A percentile compares a stretch with the other conserved stretches of the same genome.
These are phyloP conservation scores for Callinectes sapidus DNA, from an alignment of 2,888 invertebrate genomes.

Conservation along the genomic window DNA sequence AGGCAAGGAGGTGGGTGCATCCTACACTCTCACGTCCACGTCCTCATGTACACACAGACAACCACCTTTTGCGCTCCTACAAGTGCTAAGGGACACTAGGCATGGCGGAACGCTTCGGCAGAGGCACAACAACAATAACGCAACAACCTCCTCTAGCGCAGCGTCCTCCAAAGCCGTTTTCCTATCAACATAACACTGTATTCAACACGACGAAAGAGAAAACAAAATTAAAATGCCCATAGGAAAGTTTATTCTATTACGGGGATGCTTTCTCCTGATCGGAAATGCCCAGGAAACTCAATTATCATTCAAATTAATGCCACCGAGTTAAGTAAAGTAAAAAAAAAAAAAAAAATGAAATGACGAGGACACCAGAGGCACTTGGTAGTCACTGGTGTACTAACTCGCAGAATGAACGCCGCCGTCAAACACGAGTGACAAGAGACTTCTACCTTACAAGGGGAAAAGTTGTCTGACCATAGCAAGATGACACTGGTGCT, in stretches of 20 bases:
- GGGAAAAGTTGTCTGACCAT: neutral
- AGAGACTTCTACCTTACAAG: neutral
- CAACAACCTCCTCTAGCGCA: neutral
- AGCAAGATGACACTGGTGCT: neutral
- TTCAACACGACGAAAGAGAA: neutral
- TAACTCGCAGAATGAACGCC: neutral
- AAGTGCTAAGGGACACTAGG: neutral
- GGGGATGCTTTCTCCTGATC: neutral
- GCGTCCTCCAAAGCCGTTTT: slow-evolving; percentile 7
- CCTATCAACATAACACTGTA: neutral
- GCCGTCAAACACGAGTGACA: neutral
- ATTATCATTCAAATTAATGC: neutral
- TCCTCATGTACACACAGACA: neutral
- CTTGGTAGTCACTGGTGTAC: neutral
- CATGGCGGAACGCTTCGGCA: neutral
- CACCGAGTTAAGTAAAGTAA: neutral
- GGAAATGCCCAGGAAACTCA: slow-evolving; percentile 1
- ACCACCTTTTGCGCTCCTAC: neutral
- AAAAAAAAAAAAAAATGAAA: neutral
- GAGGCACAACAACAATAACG: neutral
- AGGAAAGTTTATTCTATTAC: neutral
- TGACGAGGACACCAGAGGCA: neutral
- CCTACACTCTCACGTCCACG: neutral
- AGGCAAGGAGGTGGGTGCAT: neutral
- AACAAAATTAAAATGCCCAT: neutral